Evolutionary conservation across 1,140 invertebrate species (phyloP).

Genomic region (Oryzaephilus surinamensis): DNA sequence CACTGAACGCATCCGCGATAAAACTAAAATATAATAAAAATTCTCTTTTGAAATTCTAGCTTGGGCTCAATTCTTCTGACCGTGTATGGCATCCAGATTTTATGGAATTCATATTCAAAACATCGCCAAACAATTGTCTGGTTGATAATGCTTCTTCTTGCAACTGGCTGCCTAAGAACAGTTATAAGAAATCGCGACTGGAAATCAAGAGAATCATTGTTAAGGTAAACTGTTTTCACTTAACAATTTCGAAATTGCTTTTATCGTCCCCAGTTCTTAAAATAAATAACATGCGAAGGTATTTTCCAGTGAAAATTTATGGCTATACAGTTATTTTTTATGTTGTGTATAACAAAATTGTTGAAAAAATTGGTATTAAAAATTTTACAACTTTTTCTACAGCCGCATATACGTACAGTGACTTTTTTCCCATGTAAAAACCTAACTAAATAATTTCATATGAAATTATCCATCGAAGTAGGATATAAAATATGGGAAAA

Average conservation of each 20-base stretch:
- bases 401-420: too few species aligned
- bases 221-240: constrained; percentile 42
- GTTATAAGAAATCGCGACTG: constrained; percentile 65
- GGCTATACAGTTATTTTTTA: too few species aligned
- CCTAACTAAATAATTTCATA: not conserved
- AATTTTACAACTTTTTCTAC: too few species aligned
- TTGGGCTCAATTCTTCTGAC: constrained; percentile 55
- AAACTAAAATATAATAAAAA: too few species aligned
- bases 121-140: constrained; percentile 39
- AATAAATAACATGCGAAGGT: too few species aligned
- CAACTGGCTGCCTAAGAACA: constrained; percentile 53
- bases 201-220: constrained; percentile 61
- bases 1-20: too few species aligned
- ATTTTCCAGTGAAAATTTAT: too few species aligned
- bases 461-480: not conserved
- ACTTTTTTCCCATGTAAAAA: not conserved
- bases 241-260: too few species aligned
- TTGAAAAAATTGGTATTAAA: too few species aligned
- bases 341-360: too few species aligned
- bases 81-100: constrained; percentile 49
- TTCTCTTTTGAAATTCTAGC: constrained; percentile 40
- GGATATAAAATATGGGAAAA: too few species aligned
- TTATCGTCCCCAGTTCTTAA: too few species aligned
- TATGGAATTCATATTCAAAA: constrained; percentile 43
- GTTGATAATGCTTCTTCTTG: constrained; percentile 46